Conservation (phyloP, 2,113 vertebrate species). For the Lophura nycthemera region DNA sequence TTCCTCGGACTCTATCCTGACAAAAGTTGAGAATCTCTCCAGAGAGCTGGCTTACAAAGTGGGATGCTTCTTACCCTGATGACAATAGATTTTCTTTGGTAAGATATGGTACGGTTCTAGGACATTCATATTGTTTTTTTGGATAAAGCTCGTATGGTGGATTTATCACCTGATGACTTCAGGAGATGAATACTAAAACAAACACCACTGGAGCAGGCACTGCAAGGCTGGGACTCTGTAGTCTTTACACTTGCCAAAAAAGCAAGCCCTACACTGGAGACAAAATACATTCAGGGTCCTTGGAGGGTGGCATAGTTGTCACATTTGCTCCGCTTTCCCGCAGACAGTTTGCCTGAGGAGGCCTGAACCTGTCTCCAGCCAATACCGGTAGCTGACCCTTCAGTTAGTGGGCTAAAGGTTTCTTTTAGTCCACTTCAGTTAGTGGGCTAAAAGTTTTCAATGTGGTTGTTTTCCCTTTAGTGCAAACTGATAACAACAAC, state of each 20-base stretch:
- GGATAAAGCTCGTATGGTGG: background rate
- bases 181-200: background rate
- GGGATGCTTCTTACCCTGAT: background rate
- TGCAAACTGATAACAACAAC: background rate
- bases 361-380: background rate
- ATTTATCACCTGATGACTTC: background rate
- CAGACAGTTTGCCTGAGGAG: background rate
- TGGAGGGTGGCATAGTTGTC: background rate
- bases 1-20: background rate
- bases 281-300: background rate
- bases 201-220: background rate
- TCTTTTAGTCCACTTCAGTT: background rate
- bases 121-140: background rate
- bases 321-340: background rate
- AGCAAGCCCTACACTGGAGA: background rate
- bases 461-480: background rate
- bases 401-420: background rate
- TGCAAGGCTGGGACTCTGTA: background rate
- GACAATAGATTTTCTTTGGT: background rate
- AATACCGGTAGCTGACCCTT: background rate
- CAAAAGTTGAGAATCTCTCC: background rate
- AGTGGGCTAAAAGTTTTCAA: accelerated
- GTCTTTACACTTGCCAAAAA: background rate
- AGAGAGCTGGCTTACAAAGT: background rate
- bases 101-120: background rate